Conservation (phyloP, 2,888 invertebrate genomes). For the Loripinus fragilis region DNA sequence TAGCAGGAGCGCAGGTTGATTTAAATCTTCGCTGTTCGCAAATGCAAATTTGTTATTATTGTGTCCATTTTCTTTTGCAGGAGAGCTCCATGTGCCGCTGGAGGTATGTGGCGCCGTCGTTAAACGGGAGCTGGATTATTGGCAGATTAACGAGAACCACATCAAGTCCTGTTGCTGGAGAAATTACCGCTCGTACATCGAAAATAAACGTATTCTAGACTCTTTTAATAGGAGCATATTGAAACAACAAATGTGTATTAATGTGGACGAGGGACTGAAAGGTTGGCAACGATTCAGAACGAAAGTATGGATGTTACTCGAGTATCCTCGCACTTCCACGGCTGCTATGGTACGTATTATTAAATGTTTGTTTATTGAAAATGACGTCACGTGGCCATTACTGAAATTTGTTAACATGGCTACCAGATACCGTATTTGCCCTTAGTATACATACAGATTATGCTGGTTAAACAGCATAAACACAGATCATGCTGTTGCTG, state of each 20-base stretch:
- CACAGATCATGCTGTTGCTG: no score
- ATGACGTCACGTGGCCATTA: no score
- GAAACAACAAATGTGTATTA: constrained; percentile 75
- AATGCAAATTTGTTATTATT: neutral
- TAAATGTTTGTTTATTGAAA: no score
- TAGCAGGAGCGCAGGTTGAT: no score
- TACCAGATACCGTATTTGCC: no score
- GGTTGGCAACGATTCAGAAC: constrained; percentile 79
- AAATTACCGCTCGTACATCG: constrained; percentile 80
- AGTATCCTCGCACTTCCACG: constrained; percentile 80
- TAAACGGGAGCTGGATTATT: constrained; percentile 81
- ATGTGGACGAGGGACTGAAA: constrained; percentile 63
- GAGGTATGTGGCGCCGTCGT: constrained; percentile 83
- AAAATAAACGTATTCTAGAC: constrained; percentile 80
- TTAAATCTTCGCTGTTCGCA: no score
- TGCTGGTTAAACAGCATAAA: no score
- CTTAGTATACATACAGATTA: no score
- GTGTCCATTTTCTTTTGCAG: constrained; percentile 59
- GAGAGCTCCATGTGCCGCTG: constrained; percentile 82
- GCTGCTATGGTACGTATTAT: constrained; percentile 80
- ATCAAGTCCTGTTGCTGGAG: constrained; percentile 82
- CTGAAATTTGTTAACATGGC: no score
- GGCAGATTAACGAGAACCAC: constrained; percentile 80
- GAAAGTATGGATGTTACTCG: constrained; percentile 80
- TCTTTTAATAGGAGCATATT: constrained; percentile 79